phyloP scores from a whole-genome alignment of 1,140 invertebrate genomes.

The Pseudomyrmex cubaensis region DNA sequence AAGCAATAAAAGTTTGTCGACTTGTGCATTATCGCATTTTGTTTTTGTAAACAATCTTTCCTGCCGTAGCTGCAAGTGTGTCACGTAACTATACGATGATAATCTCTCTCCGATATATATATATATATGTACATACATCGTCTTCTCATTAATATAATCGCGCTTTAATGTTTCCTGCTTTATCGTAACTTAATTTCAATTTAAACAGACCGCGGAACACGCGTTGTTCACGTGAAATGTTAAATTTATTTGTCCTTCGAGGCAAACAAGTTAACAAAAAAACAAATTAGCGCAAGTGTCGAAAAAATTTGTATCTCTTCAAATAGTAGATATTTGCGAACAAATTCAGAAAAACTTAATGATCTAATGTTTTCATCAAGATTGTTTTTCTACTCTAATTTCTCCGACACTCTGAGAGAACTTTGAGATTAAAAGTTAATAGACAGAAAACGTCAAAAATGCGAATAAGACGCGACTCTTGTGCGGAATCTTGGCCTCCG shows the following conservation, averaged over 20 bases:
- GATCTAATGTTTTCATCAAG: neutral
- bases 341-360: neutral
- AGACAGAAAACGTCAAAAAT: no score
- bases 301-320: neutral
- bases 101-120: neutral
- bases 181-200: neutral
- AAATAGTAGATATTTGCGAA: no score
- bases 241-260: no score
- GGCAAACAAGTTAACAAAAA: neutral
- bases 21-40: conserved; percentile 23
- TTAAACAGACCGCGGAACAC: neutral
- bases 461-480: neutral
- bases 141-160: conserved; percentile 16
- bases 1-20: conserved; percentile 41
- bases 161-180: conserved; percentile 12
- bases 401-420: neutral
- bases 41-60: neutral
- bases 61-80: neutral
- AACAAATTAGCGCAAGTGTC: neutral
- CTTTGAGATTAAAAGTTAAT: neutral
- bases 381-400: neutral
- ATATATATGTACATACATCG: neutral
- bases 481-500: conserved; percentile 64
- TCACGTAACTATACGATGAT: conserved; percentile 8
- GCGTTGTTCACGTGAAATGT: conserved; percentile 6